Evolutionary conservation across 64 coral and sea anemone genomes (phyloP), one percentile per base, ranked within the genome.

Genomic region (Anthopleura sola): DNA sequence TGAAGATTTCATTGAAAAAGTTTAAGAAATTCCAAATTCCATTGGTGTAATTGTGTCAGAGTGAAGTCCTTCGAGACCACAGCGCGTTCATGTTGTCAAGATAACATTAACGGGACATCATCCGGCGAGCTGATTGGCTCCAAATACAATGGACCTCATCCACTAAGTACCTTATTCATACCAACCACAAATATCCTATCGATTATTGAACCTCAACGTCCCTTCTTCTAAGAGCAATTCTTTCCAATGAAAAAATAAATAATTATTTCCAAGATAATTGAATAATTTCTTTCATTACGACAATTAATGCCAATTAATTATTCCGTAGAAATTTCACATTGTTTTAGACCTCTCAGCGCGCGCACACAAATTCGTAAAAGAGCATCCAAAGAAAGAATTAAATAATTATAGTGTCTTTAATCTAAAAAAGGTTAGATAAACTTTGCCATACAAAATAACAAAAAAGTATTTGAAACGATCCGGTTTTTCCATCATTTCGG

Each of bases 1-100:
- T 20, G 8, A 24, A 33, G 36, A 44, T 79, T 79, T 79, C 76
- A 79, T 79, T 79, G 39, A 79, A 79, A 44, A 79, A 48, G 19
- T 23, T 44, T 79, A 38, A 79, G 37, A 79, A 79, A 79, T 79
- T 47, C 44, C 36, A 18, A 40, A 79, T 79, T 79, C 76, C 76
- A 79, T 79, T 79, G 76, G 37, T 79, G 76, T 79, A 24, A 15
- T 48, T 79, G 20, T 38, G 21, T 48, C 76, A 38, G 39, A 31
- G 39, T 0, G 31, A 47, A 79, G 76, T 79, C 38, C 76, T 79
- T 79, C 76, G 76, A 79, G 76, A 79, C 76, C 37, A n/a, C 39
- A n/a, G 82, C 82, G 82, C 82, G 82, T 83, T 79, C 76, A 48
- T 83, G 82, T 83, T 58, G 82, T 83, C 55, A 83, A 60, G 82